Conservation (phyloP, 2,888 invertebrate genomes). For the Acleris holmiana region DNA sequence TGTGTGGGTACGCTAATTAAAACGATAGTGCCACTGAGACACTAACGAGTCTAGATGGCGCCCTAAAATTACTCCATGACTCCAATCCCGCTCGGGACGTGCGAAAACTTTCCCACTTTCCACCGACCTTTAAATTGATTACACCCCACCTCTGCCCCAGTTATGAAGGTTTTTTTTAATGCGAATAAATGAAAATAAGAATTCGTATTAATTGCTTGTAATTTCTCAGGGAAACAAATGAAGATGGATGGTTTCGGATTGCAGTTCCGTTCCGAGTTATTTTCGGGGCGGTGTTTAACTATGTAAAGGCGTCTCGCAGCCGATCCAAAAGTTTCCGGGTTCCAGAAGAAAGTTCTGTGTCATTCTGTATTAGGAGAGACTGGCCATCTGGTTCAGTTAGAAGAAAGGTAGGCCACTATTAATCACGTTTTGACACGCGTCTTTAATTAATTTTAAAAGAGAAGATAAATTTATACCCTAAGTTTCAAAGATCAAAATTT, state of each 20-base stretch:
- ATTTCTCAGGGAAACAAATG: slow-evolving; percentile 33
- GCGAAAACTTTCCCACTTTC: slow-evolving; percentile 32
- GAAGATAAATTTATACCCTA: no score
- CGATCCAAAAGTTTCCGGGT: background rate
- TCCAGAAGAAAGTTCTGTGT: background rate
- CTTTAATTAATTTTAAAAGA: no score
- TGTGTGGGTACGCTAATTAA: slow-evolving; percentile 21
- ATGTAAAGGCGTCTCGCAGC: slow-evolving; percentile 3
- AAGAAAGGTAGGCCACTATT: no score
- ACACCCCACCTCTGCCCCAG: slow-evolving; percentile 43
- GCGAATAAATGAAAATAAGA: slow-evolving; percentile 46
- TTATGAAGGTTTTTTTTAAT: slow-evolving; percentile 48
- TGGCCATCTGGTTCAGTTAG: no score
- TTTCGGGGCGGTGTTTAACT: slow-evolving; percentile 18
- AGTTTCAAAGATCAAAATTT: no score
- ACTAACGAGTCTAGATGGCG: background rate
- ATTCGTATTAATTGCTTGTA: slow-evolving; percentile 43
- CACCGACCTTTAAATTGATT: slow-evolving; percentile 51
- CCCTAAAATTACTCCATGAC: no score
- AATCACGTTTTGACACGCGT: no score
- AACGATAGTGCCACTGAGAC: background rate
- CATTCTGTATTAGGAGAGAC: no score
- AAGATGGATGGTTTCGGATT: slow-evolving; percentile 25
- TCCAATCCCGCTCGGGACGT: slow-evolving; percentile 17
- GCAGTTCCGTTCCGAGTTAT: slow-evolving; percentile 7